These are phyloP conservation scores for Notothenia rossii DNA, from an alignment of 2,113 vertebrate genomes.

Conservation along the genomic window DNA sequence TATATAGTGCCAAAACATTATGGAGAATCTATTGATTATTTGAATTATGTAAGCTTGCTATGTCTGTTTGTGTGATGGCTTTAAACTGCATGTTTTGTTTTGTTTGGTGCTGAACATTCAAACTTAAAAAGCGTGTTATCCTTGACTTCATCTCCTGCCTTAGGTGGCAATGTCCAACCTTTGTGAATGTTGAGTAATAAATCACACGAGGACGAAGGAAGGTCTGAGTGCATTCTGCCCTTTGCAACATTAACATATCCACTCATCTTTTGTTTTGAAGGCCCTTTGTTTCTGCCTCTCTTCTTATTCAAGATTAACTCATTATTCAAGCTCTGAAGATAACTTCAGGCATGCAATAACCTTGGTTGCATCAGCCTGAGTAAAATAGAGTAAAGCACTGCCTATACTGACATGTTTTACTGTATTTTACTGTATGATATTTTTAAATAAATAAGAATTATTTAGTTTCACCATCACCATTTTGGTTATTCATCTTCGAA, in stretches of 20 bases:
- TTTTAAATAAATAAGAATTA: too few relatives aligned
- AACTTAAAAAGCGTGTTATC: too few relatives aligned
- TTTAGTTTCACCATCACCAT: too few relatives aligned
- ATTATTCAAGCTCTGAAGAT: neutral
- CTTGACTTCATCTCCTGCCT: too few relatives aligned
- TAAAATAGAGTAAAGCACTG: neutral
- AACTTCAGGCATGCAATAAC: conserved; percentile 7
- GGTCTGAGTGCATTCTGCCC: conserved; percentile 17
- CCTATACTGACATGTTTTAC: neutral
- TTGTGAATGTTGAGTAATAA: conserved; percentile 10
- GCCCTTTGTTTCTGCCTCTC: neutral
- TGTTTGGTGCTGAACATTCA: too few relatives aligned
- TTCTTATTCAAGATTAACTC: conserved; percentile 31
- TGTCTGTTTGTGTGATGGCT: too few relatives aligned
- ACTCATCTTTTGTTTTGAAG: conserved; percentile 20
- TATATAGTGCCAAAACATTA: too few relatives aligned
- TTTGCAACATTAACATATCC: neutral
- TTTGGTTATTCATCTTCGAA: too few relatives aligned
- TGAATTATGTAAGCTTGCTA: too few relatives aligned
- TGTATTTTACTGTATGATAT: neutral
- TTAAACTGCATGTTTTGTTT: too few relatives aligned
- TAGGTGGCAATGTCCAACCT: too few relatives aligned
- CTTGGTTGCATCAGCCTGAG: conserved; percentile 6
- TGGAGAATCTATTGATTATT: too few relatives aligned
- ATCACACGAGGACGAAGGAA: neutral